A percentile compares a stretch with the other conserved stretches of the same genome.
These are phyloP conservation scores for Ophion costatus DNA, from an alignment of 2,888 invertebrate genomes.

Conservation along the genomic window DNA sequence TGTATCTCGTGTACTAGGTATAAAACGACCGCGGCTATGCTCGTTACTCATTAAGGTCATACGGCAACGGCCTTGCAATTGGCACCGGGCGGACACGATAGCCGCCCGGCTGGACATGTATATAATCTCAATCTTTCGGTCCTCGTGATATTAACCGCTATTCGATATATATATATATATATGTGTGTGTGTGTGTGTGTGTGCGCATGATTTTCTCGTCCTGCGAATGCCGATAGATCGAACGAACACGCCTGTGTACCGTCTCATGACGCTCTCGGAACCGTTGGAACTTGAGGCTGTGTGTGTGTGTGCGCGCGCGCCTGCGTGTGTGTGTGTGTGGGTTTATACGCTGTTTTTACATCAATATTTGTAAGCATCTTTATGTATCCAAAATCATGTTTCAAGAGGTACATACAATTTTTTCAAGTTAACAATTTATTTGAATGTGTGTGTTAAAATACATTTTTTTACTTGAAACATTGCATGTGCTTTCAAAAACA, in stretches of 20 bases:
- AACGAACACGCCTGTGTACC: constrained; percentile 36
- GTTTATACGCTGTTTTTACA: too few relatives aligned
- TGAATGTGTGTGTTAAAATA: too few relatives aligned
- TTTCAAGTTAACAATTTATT: too few relatives aligned
- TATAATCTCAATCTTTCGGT: constrained; percentile 58
- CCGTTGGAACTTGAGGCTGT: background rate
- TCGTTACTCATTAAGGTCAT: constrained; percentile 80
- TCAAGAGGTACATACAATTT: too few relatives aligned
- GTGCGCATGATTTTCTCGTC: constrained; percentile 12
- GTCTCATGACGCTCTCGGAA: constrained; percentile 37
- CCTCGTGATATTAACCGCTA: constrained; percentile 52
- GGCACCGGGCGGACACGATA: constrained; percentile 69
- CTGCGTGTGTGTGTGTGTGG: too few relatives aligned
- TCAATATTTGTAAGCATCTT: too few relatives aligned
- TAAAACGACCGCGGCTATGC: constrained; percentile 70
- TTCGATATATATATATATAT: constrained; percentile 30
- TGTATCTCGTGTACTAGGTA: constrained; percentile 48
- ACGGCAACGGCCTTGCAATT: constrained; percentile 79
- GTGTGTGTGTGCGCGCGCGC: too few relatives aligned
- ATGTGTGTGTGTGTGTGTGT: constrained; percentile 2
- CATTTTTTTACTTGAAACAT: too few relatives aligned
- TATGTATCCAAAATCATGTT: too few relatives aligned
- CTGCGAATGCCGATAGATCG: constrained; percentile 25
- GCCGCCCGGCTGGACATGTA: constrained; percentile 57
- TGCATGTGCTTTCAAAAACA: too few relatives aligned